Evolutionary conservation across 2,113 vertebrate species (phyloP), one percentile per base, ranked within the genome.

Genomic region (Polypterus senegalus): DNA sequence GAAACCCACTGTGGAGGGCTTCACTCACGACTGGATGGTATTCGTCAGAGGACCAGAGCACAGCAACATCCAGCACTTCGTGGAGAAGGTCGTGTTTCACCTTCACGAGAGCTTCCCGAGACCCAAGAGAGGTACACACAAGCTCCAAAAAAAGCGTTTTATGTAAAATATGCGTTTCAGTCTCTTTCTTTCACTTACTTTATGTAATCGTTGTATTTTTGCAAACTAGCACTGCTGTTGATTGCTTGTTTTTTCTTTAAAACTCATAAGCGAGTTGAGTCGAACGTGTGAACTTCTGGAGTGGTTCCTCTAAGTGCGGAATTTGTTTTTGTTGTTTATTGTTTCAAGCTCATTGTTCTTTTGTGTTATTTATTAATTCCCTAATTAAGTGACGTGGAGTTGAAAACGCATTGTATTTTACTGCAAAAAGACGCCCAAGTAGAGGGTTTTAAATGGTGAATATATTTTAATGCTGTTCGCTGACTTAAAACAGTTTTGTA

Each of bases 11-110:
- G 90, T 90, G 77, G 95, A 97, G 75, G 95, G 95, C 65, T 98
- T 98, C 77, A 98, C 95, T 63, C 95, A 98, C 76, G 95, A 98
- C 85, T 98, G 95, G 94, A 94, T 94, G 89, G 94, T 98, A 84
- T 98, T 98, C 66, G 95, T 98, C 68, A 84, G 95, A 67, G 94
- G 95, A 62, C 93, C 95, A 1, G 95, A 97, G 74, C 91, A 96
- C 76, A 92, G 91, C 80, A 96, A 97, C 87, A 97, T 98, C 71
- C 95, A 97, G 88, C 93, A 98, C 89, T 98, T 98, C 74, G 95
- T 98, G 88, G 95, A 98, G 78, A 98, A 97, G 83, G 95, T 98
- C 59, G 92, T 98, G 64, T 97, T 98, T 80, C 92, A 98, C 79
- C 88, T 98, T 77, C 95, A 98, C 61, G 95, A 97, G 71, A 98